These are phyloP conservation scores for Saccostrea cuccullata DNA, from an alignment of 1,140 invertebrate genomes.

Conservation along the genomic window DNA sequence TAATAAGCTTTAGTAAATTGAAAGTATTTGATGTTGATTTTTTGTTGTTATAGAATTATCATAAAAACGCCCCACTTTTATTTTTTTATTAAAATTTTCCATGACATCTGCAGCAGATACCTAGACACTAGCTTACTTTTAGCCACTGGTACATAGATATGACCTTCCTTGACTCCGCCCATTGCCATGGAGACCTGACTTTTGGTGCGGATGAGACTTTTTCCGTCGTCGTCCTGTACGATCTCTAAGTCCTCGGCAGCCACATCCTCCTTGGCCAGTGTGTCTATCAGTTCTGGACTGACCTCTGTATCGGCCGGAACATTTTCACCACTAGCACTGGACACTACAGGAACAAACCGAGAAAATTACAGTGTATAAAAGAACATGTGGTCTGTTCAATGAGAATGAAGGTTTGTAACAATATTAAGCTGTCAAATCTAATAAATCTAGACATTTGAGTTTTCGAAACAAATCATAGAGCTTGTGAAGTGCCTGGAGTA, in stretches of 20 bases:
- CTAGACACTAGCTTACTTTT: constrained; percentile 57
- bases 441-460: no score
- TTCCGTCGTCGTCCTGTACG: constrained; percentile 68
- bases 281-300: constrained; percentile 70
- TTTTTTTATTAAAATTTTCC: neutral
- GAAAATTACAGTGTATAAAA: neutral
- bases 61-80: no score
- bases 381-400: no score
- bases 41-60: no score
- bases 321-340: constrained; percentile 7
- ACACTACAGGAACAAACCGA: constrained; percentile 7
- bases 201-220: constrained; percentile 64
- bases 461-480: no score
- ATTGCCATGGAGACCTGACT: constrained; percentile 62
- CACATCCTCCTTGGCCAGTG: constrained; percentile 67
- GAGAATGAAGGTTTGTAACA: no score
- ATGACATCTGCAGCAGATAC: neutral
- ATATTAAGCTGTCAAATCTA: no score
- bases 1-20: no score
- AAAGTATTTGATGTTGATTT: no score
- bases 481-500: no score
- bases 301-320: constrained; percentile 72
- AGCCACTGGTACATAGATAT: constrained; percentile 65
- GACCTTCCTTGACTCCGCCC: constrained; percentile 71
- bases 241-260: constrained; percentile 74